These are phyloP conservation scores for Phymastichus coffea DNA, from an alignment of 1,140 invertebrate species.

Conservation along the genomic window DNA sequence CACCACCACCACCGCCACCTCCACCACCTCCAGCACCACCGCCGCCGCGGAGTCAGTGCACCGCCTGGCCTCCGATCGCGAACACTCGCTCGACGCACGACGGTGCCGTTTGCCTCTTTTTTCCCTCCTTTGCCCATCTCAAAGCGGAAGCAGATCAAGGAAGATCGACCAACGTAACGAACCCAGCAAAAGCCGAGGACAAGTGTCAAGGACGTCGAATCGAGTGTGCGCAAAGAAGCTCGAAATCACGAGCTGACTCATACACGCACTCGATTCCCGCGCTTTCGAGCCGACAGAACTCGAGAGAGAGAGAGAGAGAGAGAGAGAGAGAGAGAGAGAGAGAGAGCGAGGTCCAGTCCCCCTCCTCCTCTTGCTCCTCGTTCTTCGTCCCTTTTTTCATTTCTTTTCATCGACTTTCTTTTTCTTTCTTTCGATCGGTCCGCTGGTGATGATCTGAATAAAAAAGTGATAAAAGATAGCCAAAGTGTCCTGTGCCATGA, in stretches of 20 bases:
- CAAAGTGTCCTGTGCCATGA: constrained; percentile 49
- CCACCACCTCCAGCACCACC: too few species aligned
- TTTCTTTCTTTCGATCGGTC: too few species aligned
- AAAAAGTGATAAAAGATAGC: constrained; percentile 13
- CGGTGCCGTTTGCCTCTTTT: background rate
- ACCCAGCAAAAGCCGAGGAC: too few species aligned
- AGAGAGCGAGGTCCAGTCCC: background rate
- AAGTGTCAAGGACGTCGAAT: background rate
- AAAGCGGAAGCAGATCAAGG: too few species aligned
- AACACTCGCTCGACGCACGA: constrained; percentile 28
- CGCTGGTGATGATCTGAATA: constrained; percentile 18
- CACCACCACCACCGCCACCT: too few species aligned
- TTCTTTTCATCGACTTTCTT: too few species aligned
- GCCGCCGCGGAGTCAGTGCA: constrained; percentile 46
- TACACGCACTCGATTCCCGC: background rate
- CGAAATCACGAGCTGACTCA: background rate
- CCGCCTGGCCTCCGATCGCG: constrained; percentile 48
- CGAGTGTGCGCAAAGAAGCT: background rate
- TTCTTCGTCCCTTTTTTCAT: too few species aligned
- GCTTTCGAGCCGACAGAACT: background rate
- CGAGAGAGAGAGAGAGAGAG: background rate
- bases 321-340: background rate
- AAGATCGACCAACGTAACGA: too few species aligned
- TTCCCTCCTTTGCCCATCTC: too few species aligned
- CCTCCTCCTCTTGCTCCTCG: too few species aligned